A percentile compares a stretch with the other conserved stretches of the same genome.
Evolutionary conservation across 2,113 vertebrate genomes (phyloP).

Genomic region (Urocynchramus pylzowi): DNA sequence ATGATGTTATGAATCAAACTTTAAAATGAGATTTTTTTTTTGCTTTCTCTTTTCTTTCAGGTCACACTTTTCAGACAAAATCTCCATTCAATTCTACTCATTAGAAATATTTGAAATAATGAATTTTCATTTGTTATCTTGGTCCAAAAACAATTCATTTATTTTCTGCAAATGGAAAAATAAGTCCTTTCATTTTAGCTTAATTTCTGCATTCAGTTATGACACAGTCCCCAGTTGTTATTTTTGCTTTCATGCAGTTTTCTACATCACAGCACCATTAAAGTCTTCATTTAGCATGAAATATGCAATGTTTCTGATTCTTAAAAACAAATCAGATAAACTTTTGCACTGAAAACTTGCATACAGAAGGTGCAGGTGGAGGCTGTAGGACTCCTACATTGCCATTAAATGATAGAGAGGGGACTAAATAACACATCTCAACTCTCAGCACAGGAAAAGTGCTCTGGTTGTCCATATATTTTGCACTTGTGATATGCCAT

Average conservation of each 20-base stretch:
- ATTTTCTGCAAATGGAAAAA: background rate
- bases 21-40: background rate
- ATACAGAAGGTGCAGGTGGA: accelerated
- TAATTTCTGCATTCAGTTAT: background rate
- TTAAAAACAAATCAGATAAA: background rate
- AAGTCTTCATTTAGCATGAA: background rate
- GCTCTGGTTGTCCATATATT: background rate
- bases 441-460: background rate
- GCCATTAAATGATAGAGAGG: background rate
- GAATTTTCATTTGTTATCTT: background rate
- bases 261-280: background rate
- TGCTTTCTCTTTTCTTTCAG: background rate
- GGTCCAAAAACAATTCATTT: background rate
- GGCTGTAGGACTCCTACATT: background rate
- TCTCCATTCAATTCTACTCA: background rate
- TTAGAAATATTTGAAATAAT: background rate
- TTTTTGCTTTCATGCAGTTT: background rate
- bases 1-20: background rate
- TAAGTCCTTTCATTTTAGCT: background rate
- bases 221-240: background rate
- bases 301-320: background rate
- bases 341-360: background rate
- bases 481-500: background rate
- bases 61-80: background rate
- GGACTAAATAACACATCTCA: background rate